Conservation (phyloP, 2,113 vertebrate species). For the Gymnarchus niloticus region DNA sequence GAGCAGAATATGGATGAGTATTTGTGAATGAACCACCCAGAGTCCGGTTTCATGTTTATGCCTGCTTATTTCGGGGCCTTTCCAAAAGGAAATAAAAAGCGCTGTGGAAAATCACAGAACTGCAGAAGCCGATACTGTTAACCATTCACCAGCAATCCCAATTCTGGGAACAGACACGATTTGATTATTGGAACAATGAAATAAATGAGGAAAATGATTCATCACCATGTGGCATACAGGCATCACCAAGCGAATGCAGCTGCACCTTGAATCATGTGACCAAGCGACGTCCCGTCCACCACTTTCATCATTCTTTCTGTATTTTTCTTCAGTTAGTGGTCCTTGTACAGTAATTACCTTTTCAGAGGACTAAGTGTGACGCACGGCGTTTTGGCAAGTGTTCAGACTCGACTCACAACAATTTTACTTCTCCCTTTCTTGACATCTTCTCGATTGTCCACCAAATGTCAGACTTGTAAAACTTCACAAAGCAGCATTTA, state of each 20-base stretch:
- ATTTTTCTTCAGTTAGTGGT: neutral
- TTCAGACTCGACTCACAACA: neutral
- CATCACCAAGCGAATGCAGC: neutral
- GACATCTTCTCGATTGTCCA: neutral
- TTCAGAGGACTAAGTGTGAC: neutral
- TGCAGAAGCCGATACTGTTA: neutral
- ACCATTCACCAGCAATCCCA: conserved; percentile 6
- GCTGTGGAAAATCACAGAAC: neutral
- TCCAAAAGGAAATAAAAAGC: neutral
- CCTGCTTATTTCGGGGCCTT: neutral
- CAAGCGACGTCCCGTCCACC: neutral
- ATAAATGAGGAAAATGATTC: conserved; percentile 6
- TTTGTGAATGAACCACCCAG: neutral
- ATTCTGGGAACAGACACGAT: neutral
- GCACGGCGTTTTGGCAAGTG: neutral
- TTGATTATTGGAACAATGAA: neutral
- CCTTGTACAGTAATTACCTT: neutral
- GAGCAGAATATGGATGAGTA: neutral
- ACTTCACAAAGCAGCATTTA: neutral
- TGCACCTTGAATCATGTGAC: neutral
- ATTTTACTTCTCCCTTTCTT: neutral
- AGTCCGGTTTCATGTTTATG: neutral
- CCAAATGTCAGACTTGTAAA: neutral
- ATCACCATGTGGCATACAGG: neutral
- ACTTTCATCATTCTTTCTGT: neutral